Evolutionary conservation across 30 jellyfish, hydroid and myxozoan genomes (phyloP).

Genomic region (Cassiopea andromeda): DNA sequence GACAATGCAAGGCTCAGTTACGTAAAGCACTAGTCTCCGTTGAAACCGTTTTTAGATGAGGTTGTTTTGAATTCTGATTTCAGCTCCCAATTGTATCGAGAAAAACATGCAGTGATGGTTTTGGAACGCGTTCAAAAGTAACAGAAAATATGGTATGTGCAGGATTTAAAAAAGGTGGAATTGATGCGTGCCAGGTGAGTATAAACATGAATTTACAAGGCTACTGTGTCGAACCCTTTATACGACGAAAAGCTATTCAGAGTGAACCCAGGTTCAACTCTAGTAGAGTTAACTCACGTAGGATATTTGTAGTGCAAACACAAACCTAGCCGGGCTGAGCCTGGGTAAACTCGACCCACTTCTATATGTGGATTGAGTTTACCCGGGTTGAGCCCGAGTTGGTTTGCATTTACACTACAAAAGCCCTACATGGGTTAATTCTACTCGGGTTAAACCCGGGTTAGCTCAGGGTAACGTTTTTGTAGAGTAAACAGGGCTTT

Average conservation of each 20-base stretch:
- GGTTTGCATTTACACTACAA: not conserved
- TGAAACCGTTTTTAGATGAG: too few relatives aligned
- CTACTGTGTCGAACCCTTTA: too few relatives aligned
- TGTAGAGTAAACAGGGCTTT: not conserved
- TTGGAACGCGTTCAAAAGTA: too few relatives aligned
- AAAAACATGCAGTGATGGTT: too few relatives aligned
- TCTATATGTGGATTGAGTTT: not conserved
- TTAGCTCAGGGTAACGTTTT: not conserved
- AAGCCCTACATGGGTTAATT: not conserved
- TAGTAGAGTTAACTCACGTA: not conserved
- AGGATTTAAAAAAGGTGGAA: too few relatives aligned
- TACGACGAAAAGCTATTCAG: not conserved
- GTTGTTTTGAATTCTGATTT: too few relatives aligned
- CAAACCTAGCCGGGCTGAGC: not conserved
- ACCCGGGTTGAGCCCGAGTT: not conserved
- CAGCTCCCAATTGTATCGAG: too few relatives aligned
- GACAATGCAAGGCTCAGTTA: too few relatives aligned
- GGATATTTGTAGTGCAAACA: not conserved
- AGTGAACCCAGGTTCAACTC: not conserved
- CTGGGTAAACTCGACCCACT: not conserved
- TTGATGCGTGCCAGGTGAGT: too few relatives aligned
- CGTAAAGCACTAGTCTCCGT: too few relatives aligned
- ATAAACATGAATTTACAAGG: too few relatives aligned
- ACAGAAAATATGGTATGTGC: too few relatives aligned
- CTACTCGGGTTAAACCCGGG: not conserved